Evolutionary conservation across 64 coral and sea anemone genomes (phyloP).

Genomic region (Acropora yongei): DNA sequence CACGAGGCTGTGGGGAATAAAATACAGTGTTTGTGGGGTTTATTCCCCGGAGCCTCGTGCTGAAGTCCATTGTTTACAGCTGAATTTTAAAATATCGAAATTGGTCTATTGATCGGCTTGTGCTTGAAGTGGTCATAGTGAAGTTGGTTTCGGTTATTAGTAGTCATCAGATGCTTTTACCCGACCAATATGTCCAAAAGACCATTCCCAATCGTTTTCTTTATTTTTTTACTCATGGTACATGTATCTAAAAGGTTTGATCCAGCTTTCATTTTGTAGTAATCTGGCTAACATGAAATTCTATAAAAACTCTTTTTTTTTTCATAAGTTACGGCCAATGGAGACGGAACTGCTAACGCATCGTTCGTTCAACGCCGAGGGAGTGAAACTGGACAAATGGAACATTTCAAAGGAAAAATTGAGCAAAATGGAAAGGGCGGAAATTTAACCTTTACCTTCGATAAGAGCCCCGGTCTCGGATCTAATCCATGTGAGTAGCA

Average conservation of each 20-base stretch:
- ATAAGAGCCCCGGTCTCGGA: background rate
- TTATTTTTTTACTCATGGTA: slow-evolving; percentile 13
- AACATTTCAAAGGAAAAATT: background rate
- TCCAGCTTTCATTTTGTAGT: slow-evolving; percentile 5
- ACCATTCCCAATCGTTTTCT: background rate
- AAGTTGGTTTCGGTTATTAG: background rate
- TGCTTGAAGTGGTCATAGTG: slow-evolving; percentile 6
- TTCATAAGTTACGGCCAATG: background rate
- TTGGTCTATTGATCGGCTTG: background rate
- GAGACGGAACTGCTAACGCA: background rate
- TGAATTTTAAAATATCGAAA: too few species aligned
- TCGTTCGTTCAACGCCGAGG: background rate
- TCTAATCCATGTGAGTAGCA: background rate
- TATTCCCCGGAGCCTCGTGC: too few species aligned
- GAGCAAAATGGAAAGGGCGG: background rate
- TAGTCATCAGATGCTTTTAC: slow-evolving; percentile 3
- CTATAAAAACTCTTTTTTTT: background rate
- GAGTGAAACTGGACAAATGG: background rate
- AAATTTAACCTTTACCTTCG: background rate
- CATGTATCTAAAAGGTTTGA: background rate
- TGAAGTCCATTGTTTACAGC: too few species aligned
- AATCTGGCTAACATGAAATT: background rate
- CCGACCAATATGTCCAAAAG: slow-evolving; percentile 8
- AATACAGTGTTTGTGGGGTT: too few species aligned
- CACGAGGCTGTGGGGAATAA: too few species aligned